phyloP scores from a whole-genome alignment of 1,140 invertebrate genomes.

The Lucilia sericata region DNA sequence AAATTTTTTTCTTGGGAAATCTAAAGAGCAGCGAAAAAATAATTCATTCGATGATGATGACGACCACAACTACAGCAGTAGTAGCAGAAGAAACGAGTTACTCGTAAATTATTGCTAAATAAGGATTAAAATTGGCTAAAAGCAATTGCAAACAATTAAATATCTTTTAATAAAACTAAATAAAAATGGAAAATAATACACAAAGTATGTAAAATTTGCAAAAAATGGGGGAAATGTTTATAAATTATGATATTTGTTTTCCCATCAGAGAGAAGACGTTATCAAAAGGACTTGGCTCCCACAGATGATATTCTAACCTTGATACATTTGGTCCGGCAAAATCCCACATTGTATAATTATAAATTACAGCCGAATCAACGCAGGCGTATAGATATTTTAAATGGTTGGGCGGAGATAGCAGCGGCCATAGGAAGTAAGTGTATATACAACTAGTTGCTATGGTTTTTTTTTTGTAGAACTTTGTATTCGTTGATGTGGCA shows the following conservation, averaged over 20 bases:
- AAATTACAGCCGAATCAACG: conserved; percentile 63
- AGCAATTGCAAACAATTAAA: not conserved
- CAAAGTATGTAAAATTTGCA: not conserved
- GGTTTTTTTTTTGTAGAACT: too few species aligned
- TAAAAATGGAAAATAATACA: conserved; percentile 11
- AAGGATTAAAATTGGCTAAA: not conserved
- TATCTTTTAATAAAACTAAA: not conserved
- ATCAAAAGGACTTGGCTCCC: conserved; percentile 65
- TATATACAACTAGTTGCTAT: not conserved
- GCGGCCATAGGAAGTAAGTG: conserved; percentile 62
- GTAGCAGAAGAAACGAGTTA: conserved; percentile 19
- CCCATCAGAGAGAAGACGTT: conserved; percentile 60
- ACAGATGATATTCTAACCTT: conserved; percentile 61
- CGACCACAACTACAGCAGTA: not conserved
- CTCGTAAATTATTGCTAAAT: not conserved
- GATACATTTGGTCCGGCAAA: conserved; percentile 64
- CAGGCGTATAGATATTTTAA: conserved; percentile 60
- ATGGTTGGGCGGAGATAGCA: conserved; percentile 62
- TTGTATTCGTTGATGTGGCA: too few species aligned
- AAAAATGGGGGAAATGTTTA: not conserved
- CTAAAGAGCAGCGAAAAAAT: conserved; percentile 19
- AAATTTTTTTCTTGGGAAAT: not conserved
- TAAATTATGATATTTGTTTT: not conserved
- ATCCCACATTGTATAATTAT: conserved; percentile 65
- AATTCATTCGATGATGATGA: not conserved